Conservation (phyloP, 2,113 vertebrate species). For the Boleophthalmus pectinirostris region DNA sequence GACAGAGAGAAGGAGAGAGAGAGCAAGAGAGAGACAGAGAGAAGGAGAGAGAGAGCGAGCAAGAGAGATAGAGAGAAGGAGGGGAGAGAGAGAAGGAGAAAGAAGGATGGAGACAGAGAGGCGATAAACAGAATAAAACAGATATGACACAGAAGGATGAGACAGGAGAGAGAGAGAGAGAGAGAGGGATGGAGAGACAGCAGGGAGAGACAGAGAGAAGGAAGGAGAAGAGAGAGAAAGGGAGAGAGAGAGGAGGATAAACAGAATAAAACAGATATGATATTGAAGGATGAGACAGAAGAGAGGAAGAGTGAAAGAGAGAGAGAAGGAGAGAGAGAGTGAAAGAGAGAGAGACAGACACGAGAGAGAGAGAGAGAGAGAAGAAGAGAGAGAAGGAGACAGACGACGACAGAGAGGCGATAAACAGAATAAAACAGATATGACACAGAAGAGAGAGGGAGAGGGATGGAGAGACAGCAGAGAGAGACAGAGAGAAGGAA, state of each 20-base stretch:
- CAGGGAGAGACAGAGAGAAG: too few relatives aligned
- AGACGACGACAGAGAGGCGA: too few relatives aligned
- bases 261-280: too few relatives aligned
- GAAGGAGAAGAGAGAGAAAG: too few relatives aligned
- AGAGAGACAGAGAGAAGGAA: not conserved
- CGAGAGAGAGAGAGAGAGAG: not conserved
- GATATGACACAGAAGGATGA: conserved; percentile 8
- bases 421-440: too few relatives aligned
- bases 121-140: not conserved
- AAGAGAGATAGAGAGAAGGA: not conserved
- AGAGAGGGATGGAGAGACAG: too few relatives aligned
- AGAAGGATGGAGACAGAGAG: too few relatives aligned
- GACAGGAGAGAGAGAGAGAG: not conserved
- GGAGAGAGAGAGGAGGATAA: too few relatives aligned
- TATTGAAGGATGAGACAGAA: too few relatives aligned
- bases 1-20: too few relatives aligned
- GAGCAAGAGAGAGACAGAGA: not conserved
- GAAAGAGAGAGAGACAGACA: not conserved
- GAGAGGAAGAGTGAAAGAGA: not conserved
- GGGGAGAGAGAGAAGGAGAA: not conserved
- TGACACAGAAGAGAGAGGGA: not conserved
- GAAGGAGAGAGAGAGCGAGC: not conserved
- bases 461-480: conserved; percentile 12
- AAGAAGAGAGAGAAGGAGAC: not conserved
- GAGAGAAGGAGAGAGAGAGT: not conserved